These are phyloP conservation scores for Lepisosteus osseus DNA, from an alignment of 2,113 vertebrate species.

Conservation along the genomic window DNA sequence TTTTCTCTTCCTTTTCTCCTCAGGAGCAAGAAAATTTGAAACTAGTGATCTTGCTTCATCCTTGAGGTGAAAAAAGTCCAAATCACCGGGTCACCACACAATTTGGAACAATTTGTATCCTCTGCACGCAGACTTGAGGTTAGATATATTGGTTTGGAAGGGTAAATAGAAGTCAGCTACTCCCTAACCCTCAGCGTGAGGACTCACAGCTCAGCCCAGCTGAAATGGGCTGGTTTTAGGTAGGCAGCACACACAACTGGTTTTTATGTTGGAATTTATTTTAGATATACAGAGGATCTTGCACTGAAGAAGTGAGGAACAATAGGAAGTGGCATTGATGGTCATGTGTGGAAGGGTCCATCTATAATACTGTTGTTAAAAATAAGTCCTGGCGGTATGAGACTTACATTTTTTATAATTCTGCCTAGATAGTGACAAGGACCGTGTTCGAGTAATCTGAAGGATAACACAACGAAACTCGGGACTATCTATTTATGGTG, in stretches of 20 bases:
- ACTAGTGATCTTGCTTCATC: background rate
- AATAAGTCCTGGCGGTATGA: no score
- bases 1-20: slow-evolving; percentile 6
- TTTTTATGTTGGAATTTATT: background rate
- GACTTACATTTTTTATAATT: background rate
- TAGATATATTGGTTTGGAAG: slow-evolving; percentile 15
- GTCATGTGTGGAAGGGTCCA: background rate
- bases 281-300: background rate
- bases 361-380: background rate
- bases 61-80: background rate
- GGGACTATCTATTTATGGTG: slow-evolving; percentile 50
- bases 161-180: background rate
- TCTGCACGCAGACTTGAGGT: slow-evolving; percentile 16
- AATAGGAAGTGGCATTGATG: background rate
- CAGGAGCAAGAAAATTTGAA: background rate
- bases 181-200: background rate
- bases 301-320: no score
- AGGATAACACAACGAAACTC: slow-evolving; percentile 26
- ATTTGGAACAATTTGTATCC: slow-evolving; percentile 3
- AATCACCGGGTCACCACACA: slow-evolving; percentile 1
- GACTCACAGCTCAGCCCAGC: slow-evolving; percentile 1
- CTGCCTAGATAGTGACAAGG: slow-evolving; percentile 29
- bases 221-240: slow-evolving; percentile 10
- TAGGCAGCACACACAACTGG: background rate
- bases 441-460: slow-evolving; percentile 30